Evolutionary conservation across 2,797 vertebrate genomes (phyloP), one percentile per base, ranked within the genome.

Genomic region (Sphenopsis melanotis): DNA sequence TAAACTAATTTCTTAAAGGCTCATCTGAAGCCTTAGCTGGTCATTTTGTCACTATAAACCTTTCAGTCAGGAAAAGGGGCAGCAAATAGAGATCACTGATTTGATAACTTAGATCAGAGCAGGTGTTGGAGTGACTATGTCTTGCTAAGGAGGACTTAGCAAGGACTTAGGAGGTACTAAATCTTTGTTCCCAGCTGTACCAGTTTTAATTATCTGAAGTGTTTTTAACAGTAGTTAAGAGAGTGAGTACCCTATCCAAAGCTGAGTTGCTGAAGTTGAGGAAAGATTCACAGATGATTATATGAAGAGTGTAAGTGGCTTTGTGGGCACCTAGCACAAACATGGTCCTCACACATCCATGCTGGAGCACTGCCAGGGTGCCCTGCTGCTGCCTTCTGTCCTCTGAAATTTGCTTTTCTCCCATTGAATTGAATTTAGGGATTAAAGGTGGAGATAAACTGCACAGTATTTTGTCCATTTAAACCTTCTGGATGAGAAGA

Each of bases 281-380:
- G 53, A 53, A 78, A 72, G 30, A 72, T 32, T 87, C 42, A 41
- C 7, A 59, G 29, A n/a, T 76, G 30, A n/a, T 76, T 47, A 41
- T 10, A 5, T 44, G 24, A 17, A 36, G 49, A 66, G 18, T 34
- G 11, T 22, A 49, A 75, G 37, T 24, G 49, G 9, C 29, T 74
- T 55, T 78, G 32, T 30, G 19, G 4, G 37, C 37, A 41, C 10
- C 37, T 7, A 16, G 6, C 17, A 68, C 11, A 49, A 11, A 39
- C 5, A 11, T 0, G 1, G 13, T 34, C 39, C 37, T 85, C 41
- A 46, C 15, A 37, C 2, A 11, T 32, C 44, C 1, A 0, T 49
- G 34, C 19, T 52, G 34, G 19, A 42, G 27, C 23, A 18, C n/a
- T 74, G 29, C 12, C 26, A 70, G 32, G 10, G 12, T 80, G 20